A percentile compares a stretch with the other conserved stretches of the same genome.
Evolutionary conservation across 1,140 invertebrate genomes (phyloP).

Genomic region (Hyles euphorbiae): DNA sequence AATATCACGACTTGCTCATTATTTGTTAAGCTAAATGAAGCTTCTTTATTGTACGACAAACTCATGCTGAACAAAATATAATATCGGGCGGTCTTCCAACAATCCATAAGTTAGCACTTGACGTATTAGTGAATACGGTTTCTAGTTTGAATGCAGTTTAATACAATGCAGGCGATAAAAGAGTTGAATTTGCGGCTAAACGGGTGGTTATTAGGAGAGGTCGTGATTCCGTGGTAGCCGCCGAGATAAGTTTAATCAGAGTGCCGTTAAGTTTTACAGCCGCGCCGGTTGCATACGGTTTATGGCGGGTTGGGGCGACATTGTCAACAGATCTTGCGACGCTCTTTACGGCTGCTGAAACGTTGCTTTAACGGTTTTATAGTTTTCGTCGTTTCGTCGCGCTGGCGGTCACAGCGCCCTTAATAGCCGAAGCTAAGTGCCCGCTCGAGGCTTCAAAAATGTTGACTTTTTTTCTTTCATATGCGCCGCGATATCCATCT

Average conservation of each 20-base stretch:
- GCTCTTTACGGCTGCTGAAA: conserved; percentile 73
- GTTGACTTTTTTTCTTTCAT: conserved; percentile 56
- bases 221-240: conserved; percentile 53
- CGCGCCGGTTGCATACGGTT: conserved; percentile 68
- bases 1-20: no score
- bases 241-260: conserved; percentile 73
- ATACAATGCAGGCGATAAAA: conserved; percentile 29
- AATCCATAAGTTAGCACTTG: conserved; percentile 21
- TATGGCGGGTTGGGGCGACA: conserved; percentile 65
- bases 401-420: conserved; percentile 60
- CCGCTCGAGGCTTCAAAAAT: conserved; percentile 65
- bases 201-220: conserved; percentile 45
- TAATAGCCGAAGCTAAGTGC: conserved; percentile 72
- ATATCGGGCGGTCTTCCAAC: conserved; percentile 26
- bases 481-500: conserved; percentile 62
- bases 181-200: conserved; percentile 22
- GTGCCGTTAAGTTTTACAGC: conserved; percentile 71
- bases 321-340: conserved; percentile 73
- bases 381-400: conserved; percentile 69
- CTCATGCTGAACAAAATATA: conserved; percentile 12
- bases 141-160: conserved; percentile 19
- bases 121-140: neutral
- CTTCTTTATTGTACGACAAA: conserved; percentile 32
- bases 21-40: no score
- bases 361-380: conserved; percentile 75